phyloP scores from a whole-genome alignment of 2,113 vertebrate species.

The Onychostruthus taczanowskii region DNA sequence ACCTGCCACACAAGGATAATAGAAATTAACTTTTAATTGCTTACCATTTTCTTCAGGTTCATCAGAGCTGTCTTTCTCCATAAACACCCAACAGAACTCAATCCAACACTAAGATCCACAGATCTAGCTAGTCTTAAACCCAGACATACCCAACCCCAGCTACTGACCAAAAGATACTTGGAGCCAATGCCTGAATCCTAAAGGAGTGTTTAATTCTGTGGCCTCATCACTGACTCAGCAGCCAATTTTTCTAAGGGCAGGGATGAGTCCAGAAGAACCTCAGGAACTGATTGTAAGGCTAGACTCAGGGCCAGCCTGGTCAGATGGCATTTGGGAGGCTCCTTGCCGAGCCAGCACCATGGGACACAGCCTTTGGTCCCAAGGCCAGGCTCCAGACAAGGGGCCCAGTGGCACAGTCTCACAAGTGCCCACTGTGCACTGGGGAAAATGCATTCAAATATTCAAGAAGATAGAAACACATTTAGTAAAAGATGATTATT shows the following conservation, averaged over 20 bases:
- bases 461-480: neutral
- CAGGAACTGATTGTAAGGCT: neutral
- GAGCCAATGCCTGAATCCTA: neutral
- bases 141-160: neutral
- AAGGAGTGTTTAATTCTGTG: neutral
- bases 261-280: neutral
- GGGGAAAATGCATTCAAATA: neutral
- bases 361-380: neutral
- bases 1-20: neutral
- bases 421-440: neutral
- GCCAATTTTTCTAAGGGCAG: neutral
- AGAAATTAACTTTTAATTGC: neutral
- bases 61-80: neutral
- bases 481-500: conserved; percentile 20
- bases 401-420: neutral
- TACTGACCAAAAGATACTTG: neutral
- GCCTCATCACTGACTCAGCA: neutral
- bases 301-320: neutral
- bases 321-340: neutral
- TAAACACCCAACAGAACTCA: neutral
- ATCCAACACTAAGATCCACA: neutral
- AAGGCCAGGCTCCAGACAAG: neutral
- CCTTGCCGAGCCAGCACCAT: neutral
- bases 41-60: neutral
- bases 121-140: neutral